phyloP scores from a whole-genome alignment of 2,888 invertebrate genomes.

The Hedya salicella region DNA sequence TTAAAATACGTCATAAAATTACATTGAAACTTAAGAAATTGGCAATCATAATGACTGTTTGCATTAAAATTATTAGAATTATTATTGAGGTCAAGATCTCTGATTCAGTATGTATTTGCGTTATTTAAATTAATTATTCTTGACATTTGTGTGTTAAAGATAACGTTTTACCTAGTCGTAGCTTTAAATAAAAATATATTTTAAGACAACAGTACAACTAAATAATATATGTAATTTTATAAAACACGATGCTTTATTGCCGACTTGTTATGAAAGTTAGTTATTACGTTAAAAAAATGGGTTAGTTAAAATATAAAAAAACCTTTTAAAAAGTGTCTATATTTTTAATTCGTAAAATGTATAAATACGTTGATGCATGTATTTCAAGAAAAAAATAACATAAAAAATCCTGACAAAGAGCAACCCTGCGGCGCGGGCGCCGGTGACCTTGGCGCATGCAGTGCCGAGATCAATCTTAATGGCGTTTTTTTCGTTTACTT shows the following conservation, averaged over 20 bases:
- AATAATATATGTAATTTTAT: too few relatives aligned
- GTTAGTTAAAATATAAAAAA: too few relatives aligned
- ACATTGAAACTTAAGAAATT: background rate
- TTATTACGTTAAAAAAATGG: too few relatives aligned
- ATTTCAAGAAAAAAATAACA: too few relatives aligned
- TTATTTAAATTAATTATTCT: slow-evolving; percentile 4
- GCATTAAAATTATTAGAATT: slow-evolving; percentile 10
- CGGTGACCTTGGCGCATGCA: slow-evolving; percentile 65
- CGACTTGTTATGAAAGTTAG: too few relatives aligned
- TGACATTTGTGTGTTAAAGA: background rate
- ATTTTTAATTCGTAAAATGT: too few relatives aligned
- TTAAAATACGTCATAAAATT: background rate
- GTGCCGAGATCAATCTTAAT: slow-evolving; percentile 72
- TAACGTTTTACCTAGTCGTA: background rate
- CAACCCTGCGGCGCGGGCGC: slow-evolving; percentile 27
- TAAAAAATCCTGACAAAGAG: too few relatives aligned
- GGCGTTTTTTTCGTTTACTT: slow-evolving; percentile 45
- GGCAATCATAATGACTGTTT: background rate
- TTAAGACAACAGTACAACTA: too few relatives aligned
- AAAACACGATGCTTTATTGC: too few relatives aligned
- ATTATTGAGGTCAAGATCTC: slow-evolving; percentile 17
- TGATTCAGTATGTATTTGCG: slow-evolving; percentile 1
- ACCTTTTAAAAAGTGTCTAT: too few relatives aligned
- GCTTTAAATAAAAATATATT: background rate
- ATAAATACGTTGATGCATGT: too few relatives aligned